These are phyloP conservation scores for Apis dorsata DNA, from an alignment of 1,140 invertebrate species.

Conservation along the genomic window DNA sequence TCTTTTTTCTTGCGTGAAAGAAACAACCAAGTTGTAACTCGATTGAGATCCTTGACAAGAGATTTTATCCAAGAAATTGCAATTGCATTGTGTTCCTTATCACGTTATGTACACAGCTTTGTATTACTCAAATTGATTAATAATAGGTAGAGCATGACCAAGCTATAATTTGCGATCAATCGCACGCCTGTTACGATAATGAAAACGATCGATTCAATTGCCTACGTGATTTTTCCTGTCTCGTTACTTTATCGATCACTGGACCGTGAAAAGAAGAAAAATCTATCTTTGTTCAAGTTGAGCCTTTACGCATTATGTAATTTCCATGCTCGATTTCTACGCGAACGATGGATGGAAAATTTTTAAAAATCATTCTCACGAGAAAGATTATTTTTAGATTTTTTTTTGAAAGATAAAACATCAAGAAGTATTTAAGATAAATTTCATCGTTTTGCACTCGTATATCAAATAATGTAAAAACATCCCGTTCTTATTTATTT, in stretches of 20 bases:
- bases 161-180: not conserved
- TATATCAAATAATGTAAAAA: too few species aligned
- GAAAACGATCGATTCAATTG: slow-evolving; percentile 5
- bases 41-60: not conserved
- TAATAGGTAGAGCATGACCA: not conserved
- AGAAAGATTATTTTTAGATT: too few species aligned
- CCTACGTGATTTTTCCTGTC: not conserved
- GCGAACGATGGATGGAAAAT: too few species aligned
- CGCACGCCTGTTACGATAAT: not conserved
- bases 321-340: too few species aligned
- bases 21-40: not conserved
- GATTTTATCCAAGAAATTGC: not conserved
- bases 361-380: too few species aligned
- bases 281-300: not conserved
- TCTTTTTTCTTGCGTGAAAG: not conserved
- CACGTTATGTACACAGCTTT: not conserved
- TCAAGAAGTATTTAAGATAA: too few species aligned
- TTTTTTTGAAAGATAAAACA: too few species aligned
- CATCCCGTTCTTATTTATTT: too few species aligned
- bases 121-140: not conserved
- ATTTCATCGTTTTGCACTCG: too few species aligned
- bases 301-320: not conserved
- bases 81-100: not conserved
- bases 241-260: not conserved
- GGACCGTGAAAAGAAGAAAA: too few species aligned